phyloP scores from a whole-genome alignment of 2,888 invertebrate genomes.

The Apodemia zela region DNA sequence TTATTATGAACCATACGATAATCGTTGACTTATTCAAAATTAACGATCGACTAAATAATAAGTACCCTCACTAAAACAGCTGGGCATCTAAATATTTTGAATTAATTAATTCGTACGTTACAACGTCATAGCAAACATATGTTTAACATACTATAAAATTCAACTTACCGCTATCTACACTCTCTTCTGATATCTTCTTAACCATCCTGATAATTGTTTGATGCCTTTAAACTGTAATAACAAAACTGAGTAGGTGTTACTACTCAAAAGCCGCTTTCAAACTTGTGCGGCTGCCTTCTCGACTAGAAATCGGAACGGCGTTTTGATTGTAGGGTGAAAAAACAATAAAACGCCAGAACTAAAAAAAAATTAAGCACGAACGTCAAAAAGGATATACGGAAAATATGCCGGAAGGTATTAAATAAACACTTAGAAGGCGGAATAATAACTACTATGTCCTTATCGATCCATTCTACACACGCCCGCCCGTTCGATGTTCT shows the following conservation, averaged over 20 bases:
- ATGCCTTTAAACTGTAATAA: slow-evolving; percentile 66
- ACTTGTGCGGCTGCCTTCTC: slow-evolving; percentile 76
- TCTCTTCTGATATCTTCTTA: slow-evolving; percentile 80
- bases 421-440: slow-evolving; percentile 79
- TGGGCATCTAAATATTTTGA: slow-evolving; percentile 13
- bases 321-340: slow-evolving; percentile 53
- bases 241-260: slow-evolving; percentile 69
- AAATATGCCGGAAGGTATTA: slow-evolving; percentile 69
- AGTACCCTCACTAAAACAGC: slow-evolving; percentile 9
- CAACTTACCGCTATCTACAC: slow-evolving; percentile 78
- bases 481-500: slow-evolving; percentile 80
- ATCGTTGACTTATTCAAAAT: neutral
- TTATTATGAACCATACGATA: neutral
- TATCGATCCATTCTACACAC: slow-evolving; percentile 79
- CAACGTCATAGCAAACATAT: slow-evolving; percentile 21
- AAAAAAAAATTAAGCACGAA: slow-evolving; percentile 66
- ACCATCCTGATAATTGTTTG: slow-evolving; percentile 72
- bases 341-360: slow-evolving; percentile 57
- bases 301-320: slow-evolving; percentile 76
- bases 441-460: slow-evolving; percentile 81
- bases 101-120: slow-evolving; percentile 1
- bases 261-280: slow-evolving; percentile 80
- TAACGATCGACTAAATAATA: slow-evolving; percentile 17
- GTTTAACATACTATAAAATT: slow-evolving; percentile 33
- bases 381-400: slow-evolving; percentile 73